phyloP scores from a whole-genome alignment of 2,113 vertebrate genomes.

The Mastomys natalensis region DNA sequence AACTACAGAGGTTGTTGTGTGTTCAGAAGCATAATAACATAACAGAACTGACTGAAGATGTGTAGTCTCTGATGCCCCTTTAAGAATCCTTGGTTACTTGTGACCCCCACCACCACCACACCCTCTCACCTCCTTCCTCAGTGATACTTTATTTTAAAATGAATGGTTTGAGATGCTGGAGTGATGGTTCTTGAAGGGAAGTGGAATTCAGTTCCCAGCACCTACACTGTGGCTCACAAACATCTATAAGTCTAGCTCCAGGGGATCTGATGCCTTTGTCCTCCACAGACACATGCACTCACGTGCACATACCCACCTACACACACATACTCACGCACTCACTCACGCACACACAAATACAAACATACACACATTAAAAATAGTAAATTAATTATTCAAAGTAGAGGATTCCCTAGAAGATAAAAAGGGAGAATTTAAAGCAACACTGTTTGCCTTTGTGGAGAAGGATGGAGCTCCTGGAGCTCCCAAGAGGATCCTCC shows the following conservation, averaged over 20 bases:
- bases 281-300: background rate
- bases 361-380: background rate
- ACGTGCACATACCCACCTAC: fast-evolving
- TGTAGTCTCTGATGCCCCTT: too few relatives aligned
- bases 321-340: background rate
- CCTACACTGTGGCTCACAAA: background rate
- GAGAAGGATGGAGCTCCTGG: fast-evolving
- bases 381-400: background rate
- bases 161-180: background rate
- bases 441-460: background rate
- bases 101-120: too few relatives aligned
- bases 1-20: background rate
- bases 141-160: background rate
- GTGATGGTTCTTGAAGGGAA: background rate
- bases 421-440: background rate
- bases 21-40: background rate
- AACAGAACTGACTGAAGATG: too few relatives aligned
- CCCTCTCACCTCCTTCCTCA: too few relatives aligned
- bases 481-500: background rate
- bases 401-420: background rate
- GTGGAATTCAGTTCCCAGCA: background rate
- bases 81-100: background rate
- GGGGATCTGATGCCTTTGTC: background rate
- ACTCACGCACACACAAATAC: background rate
- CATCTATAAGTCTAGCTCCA: background rate